Percentiles rank a stretch among this genome's conserved stretches.
Evolutionary conservation across 2,797 vertebrate species (phyloP).

Genomic region (Pangasius larnaudii): DNA sequence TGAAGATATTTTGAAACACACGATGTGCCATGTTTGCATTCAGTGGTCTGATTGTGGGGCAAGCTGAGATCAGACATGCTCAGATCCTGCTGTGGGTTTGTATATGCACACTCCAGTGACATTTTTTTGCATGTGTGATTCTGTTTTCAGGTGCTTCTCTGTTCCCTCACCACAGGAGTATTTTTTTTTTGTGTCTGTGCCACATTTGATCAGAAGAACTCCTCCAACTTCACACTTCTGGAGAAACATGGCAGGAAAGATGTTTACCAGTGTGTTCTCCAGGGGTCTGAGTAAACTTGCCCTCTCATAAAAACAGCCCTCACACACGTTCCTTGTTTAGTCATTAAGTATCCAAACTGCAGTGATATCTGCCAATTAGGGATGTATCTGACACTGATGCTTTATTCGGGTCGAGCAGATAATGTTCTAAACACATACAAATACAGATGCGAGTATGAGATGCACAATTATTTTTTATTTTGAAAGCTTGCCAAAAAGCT

Average conservation of each 20-base stretch:
- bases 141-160: constrained; percentile 37
- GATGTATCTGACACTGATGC: background rate
- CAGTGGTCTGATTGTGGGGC: constrained; percentile 48
- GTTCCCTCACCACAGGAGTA: constrained; percentile 28
- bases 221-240: constrained; percentile 34
- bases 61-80: constrained; percentile 43
- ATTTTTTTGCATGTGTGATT: constrained; percentile 34
- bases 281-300: constrained; percentile 46
- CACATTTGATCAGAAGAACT: constrained; percentile 51
- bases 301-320: background rate
- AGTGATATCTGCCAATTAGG: constrained; percentile 44
- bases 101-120: constrained; percentile 22
- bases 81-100: constrained; percentile 48
- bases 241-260: constrained; percentile 50
- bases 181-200: background rate
- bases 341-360: constrained; percentile 41
- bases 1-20: constrained; percentile 47
- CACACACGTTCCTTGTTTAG: constrained; percentile 23
- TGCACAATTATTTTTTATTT: background rate
- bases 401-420: background rate
- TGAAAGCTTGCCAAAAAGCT: background rate
- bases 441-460: background rate
- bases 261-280: constrained; percentile 52
- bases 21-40: constrained; percentile 37
- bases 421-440: background rate